Base-by-base conservation (phyloP, 2,888 invertebrate genomes). In the Selenia dentaria region DNA sequence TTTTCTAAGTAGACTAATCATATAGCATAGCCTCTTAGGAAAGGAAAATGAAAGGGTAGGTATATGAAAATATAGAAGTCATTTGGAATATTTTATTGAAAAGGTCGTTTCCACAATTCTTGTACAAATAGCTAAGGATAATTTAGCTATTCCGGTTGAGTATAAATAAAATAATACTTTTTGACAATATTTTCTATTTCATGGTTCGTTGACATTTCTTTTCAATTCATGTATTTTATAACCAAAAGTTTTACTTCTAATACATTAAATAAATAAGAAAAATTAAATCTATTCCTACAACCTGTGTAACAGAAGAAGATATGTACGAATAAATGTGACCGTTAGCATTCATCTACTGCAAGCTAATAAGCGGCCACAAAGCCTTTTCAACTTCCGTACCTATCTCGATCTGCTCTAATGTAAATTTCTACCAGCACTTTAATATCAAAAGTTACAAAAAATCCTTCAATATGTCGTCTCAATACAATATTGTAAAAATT, bases 401-500 rank as follows among this genome's bases (percentile, higher is more conserved):
- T 62, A 80, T 68, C 85, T 89, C 67, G 69, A 76, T 83, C 89
- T 89, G 82, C 57, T 67, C 67, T 70, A 64, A 69, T 65, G 59
- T 72, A 67, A 70, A 72, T 75, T 68, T 79, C 85, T 84, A 85
- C 85, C 85, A 86, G 87, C 83, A 87, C 87, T 85, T 87, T 81
- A 75, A 79, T 90, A 89, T 89, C 84, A 89, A 89, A 89, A 88
- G 82, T 83, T 89, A 90, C 77, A 88, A 89, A 87, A 87, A 79
- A 77, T 77, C 72, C 78, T 86, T 85, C 83, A 83, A 80, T 78
- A 81, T 79, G 79, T 69, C 62, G n/a, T 64, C 67, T 73, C 70
- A 73, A 72, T 70, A 74, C 71, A 74, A 79, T 77, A 82, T 74
- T 83, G 80, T 81, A 83, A 80, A 80, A 80, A 72, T 73, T 63